Percentiles rank a stretch among this genome's conserved stretches.
These are phyloP conservation scores for Sapajus apella DNA, from an alignment of 2,113 vertebrate genomes.

Conservation along the genomic window DNA sequence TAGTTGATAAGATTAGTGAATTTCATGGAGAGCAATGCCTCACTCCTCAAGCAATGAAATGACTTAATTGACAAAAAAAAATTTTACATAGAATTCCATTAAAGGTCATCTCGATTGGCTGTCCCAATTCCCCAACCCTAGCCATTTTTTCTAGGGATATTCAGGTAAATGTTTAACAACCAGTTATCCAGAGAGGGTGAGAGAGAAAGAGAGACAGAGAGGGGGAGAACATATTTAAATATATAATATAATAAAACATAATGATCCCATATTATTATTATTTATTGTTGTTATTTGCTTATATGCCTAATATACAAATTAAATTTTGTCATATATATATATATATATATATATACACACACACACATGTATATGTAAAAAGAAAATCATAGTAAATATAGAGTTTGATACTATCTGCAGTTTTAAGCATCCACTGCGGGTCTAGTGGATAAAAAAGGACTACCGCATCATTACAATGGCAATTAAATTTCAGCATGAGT, in stretches of 20 bases:
- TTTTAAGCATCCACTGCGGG: neutral
- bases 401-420: neutral
- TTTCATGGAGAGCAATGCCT: neutral
- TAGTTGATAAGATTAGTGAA: neutral
- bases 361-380: neutral
- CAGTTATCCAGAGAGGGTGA: neutral
- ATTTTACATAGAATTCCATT: neutral
- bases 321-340: neutral
- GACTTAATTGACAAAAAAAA: neutral
- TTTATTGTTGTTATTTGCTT: neutral
- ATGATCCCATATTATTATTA: neutral
- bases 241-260: neutral
- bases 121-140: neutral
- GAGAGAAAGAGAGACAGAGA: neutral
- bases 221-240: neutral
- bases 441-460: neutral
- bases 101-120: neutral
- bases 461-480: neutral
- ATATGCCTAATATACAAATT: neutral
- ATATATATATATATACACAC: too few species aligned
- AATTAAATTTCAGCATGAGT: neutral
- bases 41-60: neutral
- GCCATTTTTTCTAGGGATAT: neutral
- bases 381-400: neutral
- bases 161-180: neutral